Conservation (phyloP, 2,113 vertebrate genomes). For the Apeltes quadracus region DNA sequence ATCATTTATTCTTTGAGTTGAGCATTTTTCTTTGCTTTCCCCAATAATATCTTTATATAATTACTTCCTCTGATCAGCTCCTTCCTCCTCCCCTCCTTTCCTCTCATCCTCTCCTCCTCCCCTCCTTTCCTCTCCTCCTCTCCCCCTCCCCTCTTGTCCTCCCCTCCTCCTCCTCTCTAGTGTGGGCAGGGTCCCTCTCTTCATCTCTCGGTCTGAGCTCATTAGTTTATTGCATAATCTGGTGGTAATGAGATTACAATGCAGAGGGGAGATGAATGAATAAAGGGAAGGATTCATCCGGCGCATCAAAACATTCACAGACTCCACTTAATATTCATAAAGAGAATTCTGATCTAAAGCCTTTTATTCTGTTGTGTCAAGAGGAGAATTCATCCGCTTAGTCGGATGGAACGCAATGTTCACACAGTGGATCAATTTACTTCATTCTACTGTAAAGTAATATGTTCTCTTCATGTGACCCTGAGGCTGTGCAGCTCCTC, state of each 20-base stretch:
- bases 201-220: conserved; percentile 28
- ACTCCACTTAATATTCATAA: not conserved
- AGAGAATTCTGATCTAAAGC: too few species aligned
- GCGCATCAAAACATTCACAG: not conserved
- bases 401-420: too few species aligned
- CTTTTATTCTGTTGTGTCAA: not conserved
- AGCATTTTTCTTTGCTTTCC: not conserved
- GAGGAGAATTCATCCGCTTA: not conserved
- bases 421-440: too few species aligned
- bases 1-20: too few species aligned
- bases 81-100: too few species aligned
- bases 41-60: not conserved
- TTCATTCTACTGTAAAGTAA: too few species aligned
- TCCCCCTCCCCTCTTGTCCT: not conserved
- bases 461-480: too few species aligned
- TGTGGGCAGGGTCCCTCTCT: not conserved
- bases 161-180: not conserved
- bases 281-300: not conserved
- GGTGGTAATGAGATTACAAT: conserved; percentile 56
- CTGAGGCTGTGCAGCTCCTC: too few species aligned
- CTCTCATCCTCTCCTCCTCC: not conserved
- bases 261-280: conserved; percentile 35
- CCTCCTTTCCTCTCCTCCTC: not conserved
- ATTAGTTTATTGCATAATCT: conserved; percentile 60
- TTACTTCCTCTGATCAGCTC: not conserved